Base-by-base conservation (phyloP, 2,113 vertebrate species). In the Tetrao urogallus region DNA sequence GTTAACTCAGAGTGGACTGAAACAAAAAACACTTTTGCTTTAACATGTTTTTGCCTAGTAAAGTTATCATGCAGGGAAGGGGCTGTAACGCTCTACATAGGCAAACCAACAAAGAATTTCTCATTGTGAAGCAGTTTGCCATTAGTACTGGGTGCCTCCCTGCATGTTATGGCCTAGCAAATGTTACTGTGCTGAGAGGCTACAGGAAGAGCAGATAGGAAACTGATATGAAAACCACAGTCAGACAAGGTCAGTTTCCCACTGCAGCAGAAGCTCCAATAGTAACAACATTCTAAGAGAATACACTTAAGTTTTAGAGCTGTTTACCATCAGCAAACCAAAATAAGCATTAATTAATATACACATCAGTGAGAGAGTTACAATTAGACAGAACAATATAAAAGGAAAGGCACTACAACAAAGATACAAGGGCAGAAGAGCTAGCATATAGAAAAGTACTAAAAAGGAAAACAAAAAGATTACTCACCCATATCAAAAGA, bases 81-180 rank as follows among this genome's bases (percentile, higher is more conserved):
- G 71, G 34, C 69, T 92, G 38, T 52, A 4, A n/a, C 6, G 20
- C 40, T 34, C 42, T 18, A 36, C 10, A 2, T 1, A 25, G 61
- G 36, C 6, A 38, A 38, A 38, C 11, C 45, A 52, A 58, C 50
- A 58, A 11, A 8, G 38, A 34, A 6, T 22, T 50, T 40, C 36
- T 15, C 19, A 58, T 19, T 19, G 5, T 21, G 70, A 6, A 0
- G 0, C 0, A 2, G 8, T 47, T 16, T 25, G 3, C 0, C 13
- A 2, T 3, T 21, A 65, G 40, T 27, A 6, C n/a, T 50, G 61
- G 40, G n/a, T 65, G 45, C 16, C 56, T 48, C 47, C 27, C 17
- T 10, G 14, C 3, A 0, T 14, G 73, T 1, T 32, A 45, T 0
- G 2, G 43, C 45, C 0, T 3, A 28, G 13, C 30, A 30, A 54